phyloP scores from a whole-genome alignment of 2,113 vertebrate genomes.

The Salvelinus fontinalis region DNA sequence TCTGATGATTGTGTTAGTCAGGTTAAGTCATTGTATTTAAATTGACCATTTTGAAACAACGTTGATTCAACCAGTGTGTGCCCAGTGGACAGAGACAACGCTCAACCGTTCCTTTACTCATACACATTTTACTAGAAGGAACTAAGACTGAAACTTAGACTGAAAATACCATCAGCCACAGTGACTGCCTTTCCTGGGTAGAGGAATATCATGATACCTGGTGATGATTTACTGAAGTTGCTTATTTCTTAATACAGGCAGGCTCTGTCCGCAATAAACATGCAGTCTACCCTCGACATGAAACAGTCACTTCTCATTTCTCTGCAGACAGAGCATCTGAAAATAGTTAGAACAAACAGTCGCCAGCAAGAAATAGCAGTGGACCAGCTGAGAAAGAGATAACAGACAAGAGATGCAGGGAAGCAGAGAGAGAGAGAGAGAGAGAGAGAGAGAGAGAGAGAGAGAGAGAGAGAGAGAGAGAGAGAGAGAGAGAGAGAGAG shows the following conservation, averaged over 20 bases:
- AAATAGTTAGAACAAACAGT: constrained; percentile 44
- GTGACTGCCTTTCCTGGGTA: background rate
- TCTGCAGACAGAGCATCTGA: constrained; percentile 47
- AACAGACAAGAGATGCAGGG: background rate
- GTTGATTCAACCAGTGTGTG: no score
- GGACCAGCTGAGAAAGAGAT: constrained; percentile 29
- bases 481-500: background rate
- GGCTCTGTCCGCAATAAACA: constrained; percentile 14
- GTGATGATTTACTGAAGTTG: constrained; percentile 3
- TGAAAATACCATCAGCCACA: background rate
- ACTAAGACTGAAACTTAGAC: background rate
- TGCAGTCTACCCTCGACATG: constrained; percentile 13
- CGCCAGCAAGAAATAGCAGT: constrained; percentile 12
- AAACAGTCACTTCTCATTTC: constrained; percentile 32
- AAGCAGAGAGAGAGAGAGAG: background rate
- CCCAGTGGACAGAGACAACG: no score
- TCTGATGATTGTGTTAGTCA: no score
- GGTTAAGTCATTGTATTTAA: no score
- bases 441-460: background rate
- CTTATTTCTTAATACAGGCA: background rate
- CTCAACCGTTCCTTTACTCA: no score
- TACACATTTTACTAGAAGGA: background rate
- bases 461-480: background rate
- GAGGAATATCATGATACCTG: background rate
- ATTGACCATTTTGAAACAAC: no score